Percentiles rank a stretch among this genome's conserved stretches.
Evolutionary conservation across 2,888 invertebrate genomes (phyloP).

Genomic region (Thereva unica): DNA sequence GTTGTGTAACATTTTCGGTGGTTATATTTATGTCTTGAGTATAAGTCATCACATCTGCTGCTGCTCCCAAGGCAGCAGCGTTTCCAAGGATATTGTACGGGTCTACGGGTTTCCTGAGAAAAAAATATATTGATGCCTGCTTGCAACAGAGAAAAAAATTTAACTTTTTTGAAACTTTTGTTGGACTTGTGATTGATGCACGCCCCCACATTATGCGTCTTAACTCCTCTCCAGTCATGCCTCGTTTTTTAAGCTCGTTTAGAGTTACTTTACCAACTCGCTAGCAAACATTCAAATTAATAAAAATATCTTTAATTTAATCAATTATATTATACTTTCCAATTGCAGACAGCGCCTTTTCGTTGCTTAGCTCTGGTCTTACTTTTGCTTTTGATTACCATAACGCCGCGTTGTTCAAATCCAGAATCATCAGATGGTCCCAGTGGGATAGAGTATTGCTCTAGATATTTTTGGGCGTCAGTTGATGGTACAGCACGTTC

Average conservation of each 20-base stretch:
- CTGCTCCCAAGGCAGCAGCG: slow-evolving; percentile 69
- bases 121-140: slow-evolving; percentile 1
- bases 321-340: slow-evolving; percentile 78
- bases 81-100: slow-evolving; percentile 55
- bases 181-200: slow-evolving; percentile 84
- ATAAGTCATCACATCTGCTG: slow-evolving; percentile 83
- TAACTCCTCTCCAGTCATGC: slow-evolving; percentile 85
- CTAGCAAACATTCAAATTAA: slow-evolving; percentile 51
- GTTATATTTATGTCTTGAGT: slow-evolving; percentile 72
- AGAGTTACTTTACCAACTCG: slow-evolving; percentile 87
- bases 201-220: slow-evolving; percentile 89
- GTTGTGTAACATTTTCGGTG: slow-evolving; percentile 37
- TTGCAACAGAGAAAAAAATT: slow-evolving; percentile 7
- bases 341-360: slow-evolving; percentile 93
- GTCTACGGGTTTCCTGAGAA: slow-evolving; percentile 48
- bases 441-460: slow-evolving; percentile 93
- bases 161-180: slow-evolving; percentile 69
- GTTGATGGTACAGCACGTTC: slow-evolving; percentile 91
- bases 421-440: slow-evolving; percentile 82
- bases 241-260: slow-evolving; percentile 77
- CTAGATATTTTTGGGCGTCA: slow-evolving; percentile 87
- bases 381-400: slow-evolving; percentile 97
- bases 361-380: slow-evolving; percentile 95
- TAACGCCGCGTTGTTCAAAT: slow-evolving; percentile 87
- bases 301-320: neutral